phyloP scores from a whole-genome alignment of 2,888 invertebrate genomes.

The Macaria notata region DNA sequence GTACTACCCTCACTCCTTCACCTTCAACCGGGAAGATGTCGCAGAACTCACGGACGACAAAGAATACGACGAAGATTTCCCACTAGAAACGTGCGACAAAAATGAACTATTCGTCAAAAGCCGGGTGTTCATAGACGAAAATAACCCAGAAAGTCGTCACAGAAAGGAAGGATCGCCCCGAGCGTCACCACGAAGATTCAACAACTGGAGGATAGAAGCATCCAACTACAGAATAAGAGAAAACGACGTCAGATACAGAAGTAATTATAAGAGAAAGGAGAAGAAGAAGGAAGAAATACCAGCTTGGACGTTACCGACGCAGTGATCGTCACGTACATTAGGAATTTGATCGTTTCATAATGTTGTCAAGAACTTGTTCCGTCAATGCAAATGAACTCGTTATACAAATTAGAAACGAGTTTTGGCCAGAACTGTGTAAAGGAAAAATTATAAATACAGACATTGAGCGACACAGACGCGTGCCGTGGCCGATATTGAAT shows the following conservation, averaged over 20 bases:
- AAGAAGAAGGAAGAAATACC: constrained; percentile 68
- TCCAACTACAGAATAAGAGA: constrained; percentile 50
- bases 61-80: constrained; percentile 46
- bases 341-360: constrained; percentile 1
- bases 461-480: too few species aligned
- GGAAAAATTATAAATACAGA: too few species aligned
- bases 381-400: constrained; percentile 16
- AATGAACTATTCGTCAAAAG: constrained; percentile 72
- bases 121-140: constrained; percentile 61
- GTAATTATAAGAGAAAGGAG: constrained; percentile 65
- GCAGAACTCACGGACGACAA: constrained; percentile 50
- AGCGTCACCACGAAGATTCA: constrained; percentile 52
- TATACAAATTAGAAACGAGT: constrained; percentile 10
- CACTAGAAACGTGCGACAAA: constrained; percentile 48
- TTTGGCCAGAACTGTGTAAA: neutral
- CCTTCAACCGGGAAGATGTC: constrained; percentile 75
- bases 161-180: constrained; percentile 53
- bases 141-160: constrained; percentile 42
- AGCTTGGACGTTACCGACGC: constrained; percentile 67
- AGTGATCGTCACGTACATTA: constrained; percentile 44
- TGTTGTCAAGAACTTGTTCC: constrained; percentile 1
- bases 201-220: constrained; percentile 62
- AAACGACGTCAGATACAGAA: constrained; percentile 68
- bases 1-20: constrained; percentile 85
- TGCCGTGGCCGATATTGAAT: too few species aligned